Evolutionary conservation across 2,113 vertebrate species (phyloP).

Genomic region (Lathamus discolor): DNA sequence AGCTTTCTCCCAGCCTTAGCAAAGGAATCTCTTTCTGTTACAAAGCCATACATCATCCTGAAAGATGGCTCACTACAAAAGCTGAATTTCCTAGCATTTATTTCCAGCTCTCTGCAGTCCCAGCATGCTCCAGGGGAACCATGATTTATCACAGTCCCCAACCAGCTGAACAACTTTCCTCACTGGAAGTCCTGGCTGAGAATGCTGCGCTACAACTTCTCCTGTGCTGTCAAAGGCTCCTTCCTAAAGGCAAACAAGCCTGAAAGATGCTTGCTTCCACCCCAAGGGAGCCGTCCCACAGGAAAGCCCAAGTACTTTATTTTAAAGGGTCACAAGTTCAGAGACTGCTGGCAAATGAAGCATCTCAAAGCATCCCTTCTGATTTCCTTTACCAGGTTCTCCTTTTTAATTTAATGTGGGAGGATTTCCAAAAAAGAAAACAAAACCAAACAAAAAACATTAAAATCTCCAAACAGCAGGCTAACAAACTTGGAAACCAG

Average conservation of each 20-base stretch:
- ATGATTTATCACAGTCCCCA: slow-evolving; percentile 34
- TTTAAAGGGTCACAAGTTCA: slow-evolving; percentile 53
- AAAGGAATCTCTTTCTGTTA: slow-evolving; percentile 28
- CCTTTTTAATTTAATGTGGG: slow-evolving; percentile 28
- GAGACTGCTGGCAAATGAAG: slow-evolving; percentile 11
- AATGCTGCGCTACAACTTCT: slow-evolving; percentile 21
- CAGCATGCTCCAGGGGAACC: background rate
- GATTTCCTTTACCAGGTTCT: background rate
- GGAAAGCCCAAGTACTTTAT: slow-evolving; percentile 19
- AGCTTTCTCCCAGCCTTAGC: background rate
- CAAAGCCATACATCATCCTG: slow-evolving; percentile 45
- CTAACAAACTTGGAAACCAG: slow-evolving; percentile 20
- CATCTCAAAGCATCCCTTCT: slow-evolving; percentile 19
- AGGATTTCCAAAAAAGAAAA: background rate
- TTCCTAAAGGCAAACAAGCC: background rate
- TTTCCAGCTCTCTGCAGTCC: slow-evolving; percentile 29
- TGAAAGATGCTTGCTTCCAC: background rate
- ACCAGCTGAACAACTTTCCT: slow-evolving; percentile 35
- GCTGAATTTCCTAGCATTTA: slow-evolving; percentile 26
- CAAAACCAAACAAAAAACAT: background rate
- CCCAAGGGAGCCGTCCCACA: background rate
- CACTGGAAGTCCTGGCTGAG: background rate
- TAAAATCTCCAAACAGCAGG: slow-evolving; percentile 4
- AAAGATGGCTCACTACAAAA: slow-evolving; percentile 43
- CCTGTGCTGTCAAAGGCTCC: slow-evolving; percentile 10